A percentile compares a stretch with the other conserved stretches of the same genome.
These are phyloP conservation scores for Falco punctatus DNA, from an alignment of 2,113 vertebrate species.

Conservation along the genomic window DNA sequence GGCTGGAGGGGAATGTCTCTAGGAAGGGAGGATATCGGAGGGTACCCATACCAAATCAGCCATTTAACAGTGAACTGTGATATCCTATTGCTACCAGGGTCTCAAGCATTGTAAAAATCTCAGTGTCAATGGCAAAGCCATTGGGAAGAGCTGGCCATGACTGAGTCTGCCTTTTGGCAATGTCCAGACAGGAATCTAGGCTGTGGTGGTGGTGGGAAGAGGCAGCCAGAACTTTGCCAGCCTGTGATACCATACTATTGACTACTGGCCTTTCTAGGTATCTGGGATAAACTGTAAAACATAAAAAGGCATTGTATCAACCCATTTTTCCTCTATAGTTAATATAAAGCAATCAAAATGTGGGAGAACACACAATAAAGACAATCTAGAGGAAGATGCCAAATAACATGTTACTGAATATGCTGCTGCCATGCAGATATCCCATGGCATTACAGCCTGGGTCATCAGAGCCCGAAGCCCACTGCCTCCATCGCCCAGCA, in stretches of 20 bases:
- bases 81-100: not conserved
- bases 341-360: not conserved
- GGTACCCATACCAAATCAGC: not conserved
- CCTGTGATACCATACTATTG: rapidly evolving
- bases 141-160: not conserved
- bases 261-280: not conserved
- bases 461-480: not conserved
- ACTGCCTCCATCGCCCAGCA: not conserved
- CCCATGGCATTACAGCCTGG: not conserved
- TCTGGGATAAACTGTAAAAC: not conserved
- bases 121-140: not conserved
- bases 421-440: not conserved
- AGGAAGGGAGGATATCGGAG: not conserved
- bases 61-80: not conserved
- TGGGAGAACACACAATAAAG: not conserved
- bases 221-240: not conserved
- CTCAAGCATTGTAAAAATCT: not conserved
- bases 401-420: not conserved
- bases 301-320: not conserved
- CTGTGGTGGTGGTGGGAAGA: not conserved
- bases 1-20: not conserved
- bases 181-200: not conserved
- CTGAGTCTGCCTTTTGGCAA: not conserved
- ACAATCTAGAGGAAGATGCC: not conserved
- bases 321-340: not conserved